These are phyloP conservation scores for Notodonta ziczac DNA, from an alignment of 2,888 invertebrate genomes.

Conservation along the genomic window DNA sequence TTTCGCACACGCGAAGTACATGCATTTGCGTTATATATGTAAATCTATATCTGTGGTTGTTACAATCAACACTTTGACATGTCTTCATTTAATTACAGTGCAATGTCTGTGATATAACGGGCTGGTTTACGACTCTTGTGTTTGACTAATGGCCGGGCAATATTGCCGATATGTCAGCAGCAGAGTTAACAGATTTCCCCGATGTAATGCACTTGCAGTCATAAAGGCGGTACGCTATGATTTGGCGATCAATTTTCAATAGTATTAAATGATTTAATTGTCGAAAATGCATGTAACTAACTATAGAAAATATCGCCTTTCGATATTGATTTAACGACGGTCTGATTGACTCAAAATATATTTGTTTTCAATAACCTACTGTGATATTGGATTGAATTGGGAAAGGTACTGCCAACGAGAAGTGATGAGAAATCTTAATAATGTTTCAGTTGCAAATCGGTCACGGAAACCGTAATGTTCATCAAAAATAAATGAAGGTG, in stretches of 20 bases:
- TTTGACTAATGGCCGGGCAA: conserved; percentile 70
- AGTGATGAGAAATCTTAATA: too few relatives aligned
- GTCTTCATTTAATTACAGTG: conserved; percentile 58
- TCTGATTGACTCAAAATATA: neutral
- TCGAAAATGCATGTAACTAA: conserved; percentile 9
- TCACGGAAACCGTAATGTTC: too few relatives aligned
- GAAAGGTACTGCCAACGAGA: too few relatives aligned
- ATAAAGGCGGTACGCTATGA: neutral
- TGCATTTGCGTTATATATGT: too few relatives aligned
- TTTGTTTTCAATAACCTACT: neutral
- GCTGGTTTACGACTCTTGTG: conserved; percentile 55
- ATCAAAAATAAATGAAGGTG: too few relatives aligned
- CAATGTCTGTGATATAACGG: conserved; percentile 66
- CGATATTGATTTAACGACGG: neutral
- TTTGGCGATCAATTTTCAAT: conserved; percentile 19
- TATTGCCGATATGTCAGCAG: conserved; percentile 65
- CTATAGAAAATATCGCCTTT: conserved; percentile 1
- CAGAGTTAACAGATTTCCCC: conserved; percentile 60
- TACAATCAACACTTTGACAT: neutral
- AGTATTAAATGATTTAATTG: conserved; percentile 15
- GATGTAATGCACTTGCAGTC: conserved; percentile 39
- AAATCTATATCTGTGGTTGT: too few relatives aligned
- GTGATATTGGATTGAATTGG: too few relatives aligned
- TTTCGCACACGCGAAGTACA: too few relatives aligned
- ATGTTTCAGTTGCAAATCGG: too few relatives aligned